Evolutionary conservation across 2,113 vertebrate species (phyloP), one percentile per base, ranked within the genome.

Genomic region (Suricata suricatta): DNA sequence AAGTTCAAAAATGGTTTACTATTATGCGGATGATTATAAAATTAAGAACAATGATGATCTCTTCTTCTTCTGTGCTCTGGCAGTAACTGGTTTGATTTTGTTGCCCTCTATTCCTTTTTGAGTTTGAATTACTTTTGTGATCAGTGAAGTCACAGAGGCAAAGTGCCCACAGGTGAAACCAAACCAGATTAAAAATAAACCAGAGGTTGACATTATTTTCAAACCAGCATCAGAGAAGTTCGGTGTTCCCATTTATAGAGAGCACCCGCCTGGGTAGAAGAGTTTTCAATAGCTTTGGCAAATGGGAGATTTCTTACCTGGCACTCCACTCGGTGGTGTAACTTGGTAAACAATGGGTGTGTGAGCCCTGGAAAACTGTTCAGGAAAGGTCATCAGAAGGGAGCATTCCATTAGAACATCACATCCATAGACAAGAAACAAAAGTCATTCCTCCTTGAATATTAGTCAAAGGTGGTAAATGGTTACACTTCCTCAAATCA

Each of bases 341-440:
- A 99, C 96, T 44, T 96, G 98, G 93, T 98, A 97, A 98, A 99
- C 76, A 93, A 98, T 12, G 41, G 99, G 99, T 93, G 99, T 99
- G 95, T 98, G 97, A 1, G 2, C 89, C 93, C 94, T 90, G 82
- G 99, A 99, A 96, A 98, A 98, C 99, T 99, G 96, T 94, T 98
- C 93, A 77, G 84, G 98, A 98, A 98, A 93, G 15, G 87, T 69
- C 33, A 88, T 35, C n/a, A 80, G 1, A 57, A 33, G 16, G 63
- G 17, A 97, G 27, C 3, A 69, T 91, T 95, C 82, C n/a, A 47
- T 74, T 57, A 71, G 38, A 85, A 7, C 47, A 63, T 84, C 72
- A 31, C 47, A 38, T 16, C 1, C 5, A 47, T 29, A 72, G 54
- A 31, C n/a, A 41, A 44, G 27, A 63, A 64, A 25, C 11, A n/a